phyloP scores from a whole-genome alignment of 2,888 invertebrate species.

The Adineta ricciae region DNA sequence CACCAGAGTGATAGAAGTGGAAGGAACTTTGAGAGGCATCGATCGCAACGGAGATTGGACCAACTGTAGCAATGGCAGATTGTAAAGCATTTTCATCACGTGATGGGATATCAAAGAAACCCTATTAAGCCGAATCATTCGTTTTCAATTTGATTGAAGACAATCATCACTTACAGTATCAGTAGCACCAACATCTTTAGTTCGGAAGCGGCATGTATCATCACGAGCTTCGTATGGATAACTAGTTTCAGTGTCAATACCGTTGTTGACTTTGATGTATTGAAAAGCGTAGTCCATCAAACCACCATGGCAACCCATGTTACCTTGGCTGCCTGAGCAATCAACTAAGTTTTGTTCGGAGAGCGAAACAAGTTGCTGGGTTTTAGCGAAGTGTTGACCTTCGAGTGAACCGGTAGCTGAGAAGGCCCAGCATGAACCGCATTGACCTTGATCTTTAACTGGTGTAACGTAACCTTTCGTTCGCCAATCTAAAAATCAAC shows the following conservation, averaged over 20 bases:
- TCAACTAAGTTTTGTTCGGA: slow-evolving; percentile 86
- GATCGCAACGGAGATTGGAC: slow-evolving; percentile 36
- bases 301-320: slow-evolving; percentile 77
- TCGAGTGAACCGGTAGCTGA: slow-evolving; percentile 46
- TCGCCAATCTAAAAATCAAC: slow-evolving; percentile 33
- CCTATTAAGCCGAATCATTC: neutral
- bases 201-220: slow-evolving; percentile 34
- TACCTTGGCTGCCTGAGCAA: slow-evolving; percentile 66
- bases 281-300: slow-evolving; percentile 37
- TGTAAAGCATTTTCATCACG: slow-evolving; percentile 36
- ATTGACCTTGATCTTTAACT: slow-evolving; percentile 48
- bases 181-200: slow-evolving; percentile 35
- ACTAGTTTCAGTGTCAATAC: slow-evolving; percentile 42
- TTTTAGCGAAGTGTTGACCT: slow-evolving; percentile 62
- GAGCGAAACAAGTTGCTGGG: slow-evolving; percentile 65
- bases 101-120: slow-evolving; percentile 35
- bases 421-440: slow-evolving; percentile 68
- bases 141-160: neutral
- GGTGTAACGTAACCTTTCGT: slow-evolving; percentile 35
- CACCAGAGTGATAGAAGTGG: slow-evolving; percentile 36
- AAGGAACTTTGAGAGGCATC: slow-evolving; percentile 35
- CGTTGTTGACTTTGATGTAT: slow-evolving; percentile 35
- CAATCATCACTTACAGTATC: neutral
- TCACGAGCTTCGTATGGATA: slow-evolving; percentile 35
- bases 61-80: slow-evolving; percentile 35